Evolutionary conservation across 2,113 vertebrate genomes (phyloP).

Genomic region (Acrocephalus kingi): DNA sequence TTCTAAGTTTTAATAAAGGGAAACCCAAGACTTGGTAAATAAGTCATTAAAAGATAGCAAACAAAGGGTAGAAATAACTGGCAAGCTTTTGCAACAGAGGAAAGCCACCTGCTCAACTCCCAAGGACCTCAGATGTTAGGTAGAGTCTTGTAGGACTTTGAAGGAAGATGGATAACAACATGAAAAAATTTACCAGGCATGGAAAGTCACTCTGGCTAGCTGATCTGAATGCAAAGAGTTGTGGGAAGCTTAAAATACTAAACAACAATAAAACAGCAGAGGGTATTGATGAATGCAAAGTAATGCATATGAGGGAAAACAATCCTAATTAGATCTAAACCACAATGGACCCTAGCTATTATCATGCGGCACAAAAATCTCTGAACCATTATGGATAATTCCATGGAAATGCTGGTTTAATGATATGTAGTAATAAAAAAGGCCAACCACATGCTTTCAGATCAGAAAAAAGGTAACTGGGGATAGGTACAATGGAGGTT

Average conservation of each 20-base stretch:
- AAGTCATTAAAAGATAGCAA: not conserved
- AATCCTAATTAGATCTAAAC: slow-evolving; percentile 71
- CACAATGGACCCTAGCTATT: slow-evolving; percentile 42
- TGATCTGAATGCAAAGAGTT: slow-evolving; percentile 21
- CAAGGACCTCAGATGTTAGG: not conserved
- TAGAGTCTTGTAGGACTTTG: not conserved
- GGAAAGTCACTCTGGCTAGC: not conserved
- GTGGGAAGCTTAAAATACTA: slow-evolving; percentile 14
- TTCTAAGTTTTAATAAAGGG: not conserved
- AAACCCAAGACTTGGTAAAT: not conserved
- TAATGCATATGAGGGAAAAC: slow-evolving; percentile 55
- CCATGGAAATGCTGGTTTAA: slow-evolving; percentile 46
- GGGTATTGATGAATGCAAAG: slow-evolving; percentile 60
- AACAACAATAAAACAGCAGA: slow-evolving; percentile 54
- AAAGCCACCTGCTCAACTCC: not conserved
- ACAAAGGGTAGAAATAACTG: not conserved
- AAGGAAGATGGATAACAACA: not conserved
- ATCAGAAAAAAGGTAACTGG: not conserved
- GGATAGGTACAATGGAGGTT: slow-evolving; percentile 22
- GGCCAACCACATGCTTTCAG: slow-evolving; percentile 29
- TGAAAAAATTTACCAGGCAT: not conserved
- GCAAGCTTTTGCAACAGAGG: not conserved
- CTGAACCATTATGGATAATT: slow-evolving; percentile 48
- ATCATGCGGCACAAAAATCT: slow-evolving; percentile 39
- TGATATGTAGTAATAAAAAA: slow-evolving; percentile 33